Evolutionary conservation across 2,797 vertebrate genomes (phyloP), one percentile per base, ranked within the genome.

Genomic region (Carapus acus): DNA sequence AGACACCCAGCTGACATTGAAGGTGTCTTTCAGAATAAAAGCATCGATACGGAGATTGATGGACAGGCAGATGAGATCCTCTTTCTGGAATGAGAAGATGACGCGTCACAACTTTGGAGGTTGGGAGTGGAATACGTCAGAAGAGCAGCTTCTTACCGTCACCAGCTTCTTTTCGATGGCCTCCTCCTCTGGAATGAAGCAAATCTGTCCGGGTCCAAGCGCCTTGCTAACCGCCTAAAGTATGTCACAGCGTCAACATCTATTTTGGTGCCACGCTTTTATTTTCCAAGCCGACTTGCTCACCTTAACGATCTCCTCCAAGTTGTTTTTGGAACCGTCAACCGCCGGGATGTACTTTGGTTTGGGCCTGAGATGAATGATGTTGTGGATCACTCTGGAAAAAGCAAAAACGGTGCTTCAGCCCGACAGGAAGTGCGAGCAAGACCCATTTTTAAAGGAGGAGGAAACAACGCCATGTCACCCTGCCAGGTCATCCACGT

Each of bases 401-500:
- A n/a, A n/a, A n/a, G n/a, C n/a, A n/a, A n/a, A n/a, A n/a, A n/a
- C n/a, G n/a, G n/a, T n/a, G n/a, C n/a, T 52, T 64, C 20, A 52
- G 15, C 4, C 42, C 7, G 49, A 11, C 24, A 44, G 5, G 1
- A 29, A 24, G 51, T 15, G 40, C 45, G 43, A 21, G 19, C 36
- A 24, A 36, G n/a, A 29, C 1, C 14, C 12, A 57, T 7, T 7
- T 4, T 8, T 36, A 15, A 22, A 24, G 43, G 9, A 43, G 49
- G 4, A 8, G 17, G 9, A 1, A 49, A 13, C 23, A 9, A 22
- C 27, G 41, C 5, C 31, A 43, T 40, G 40, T 65, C 59, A 98
- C 95, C 81, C 78, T 56, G 89, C 93, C 38, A 99, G 90, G 74
- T 98, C 94, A 21, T 65, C 52, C 43, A 98, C 54, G 20, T 99